Percentiles rank a stretch among this genome's conserved stretches.
phyloP scores from a whole-genome alignment of 2,888 invertebrate genomes.

The Synanthedon tipuliformis region DNA sequence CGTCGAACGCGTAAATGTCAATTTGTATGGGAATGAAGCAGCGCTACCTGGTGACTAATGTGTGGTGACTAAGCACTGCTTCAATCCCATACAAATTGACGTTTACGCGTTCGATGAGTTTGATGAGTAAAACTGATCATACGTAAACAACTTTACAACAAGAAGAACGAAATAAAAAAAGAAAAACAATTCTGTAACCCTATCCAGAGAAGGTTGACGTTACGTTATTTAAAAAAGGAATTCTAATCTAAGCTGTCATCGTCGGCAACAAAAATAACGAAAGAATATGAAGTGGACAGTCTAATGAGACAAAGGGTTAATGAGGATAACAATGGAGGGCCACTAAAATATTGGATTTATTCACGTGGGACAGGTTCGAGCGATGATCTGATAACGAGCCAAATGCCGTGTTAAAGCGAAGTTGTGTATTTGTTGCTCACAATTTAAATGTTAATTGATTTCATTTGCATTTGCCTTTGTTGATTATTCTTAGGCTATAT shows the following conservation, averaged over 20 bases:
- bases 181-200: conserved; percentile 25
- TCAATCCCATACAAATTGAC: no score
- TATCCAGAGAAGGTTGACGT: conserved; percentile 22
- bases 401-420: conserved; percentile 45
- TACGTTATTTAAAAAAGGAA: conserved; percentile 26
- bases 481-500: no score
- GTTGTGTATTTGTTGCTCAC: conserved; percentile 4
- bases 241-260: conserved; percentile 63
- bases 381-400: conserved; percentile 58
- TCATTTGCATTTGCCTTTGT: no score
- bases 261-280: conserved; percentile 42
- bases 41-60: no score
- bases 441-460: no score
- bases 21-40: no score
- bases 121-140: no score
- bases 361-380: conserved; percentile 41
- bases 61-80: no score
- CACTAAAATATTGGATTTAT: conserved; percentile 67
- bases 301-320: conserved; percentile 70
- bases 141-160: neutral
- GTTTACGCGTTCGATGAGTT: no score
- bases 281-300: conserved; percentile 49
- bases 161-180: conserved; percentile 8
- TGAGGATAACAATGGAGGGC: conserved; percentile 61
- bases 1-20: no score